Percentiles rank a stretch among this genome's conserved stretches.
These are phyloP conservation scores for Rhinichthys klamathensis DNA, from an alignment of 2,113 vertebrate species.

Conservation along the genomic window DNA sequence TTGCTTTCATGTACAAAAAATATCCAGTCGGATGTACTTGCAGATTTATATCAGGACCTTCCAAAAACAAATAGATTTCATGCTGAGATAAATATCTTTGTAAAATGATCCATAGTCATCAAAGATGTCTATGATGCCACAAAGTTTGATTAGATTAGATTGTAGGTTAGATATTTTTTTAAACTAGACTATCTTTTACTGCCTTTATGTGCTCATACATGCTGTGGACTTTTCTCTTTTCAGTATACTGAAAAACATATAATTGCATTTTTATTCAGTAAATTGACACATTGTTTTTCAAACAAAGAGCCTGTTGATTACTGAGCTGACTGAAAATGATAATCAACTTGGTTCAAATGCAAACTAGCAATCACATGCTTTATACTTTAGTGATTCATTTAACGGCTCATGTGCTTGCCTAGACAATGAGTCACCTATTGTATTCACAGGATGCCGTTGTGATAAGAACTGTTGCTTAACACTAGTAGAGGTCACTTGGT, in stretches of 20 bases:
- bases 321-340: neutral
- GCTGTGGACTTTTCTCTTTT: neutral
- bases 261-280: neutral
- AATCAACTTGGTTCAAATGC: neutral
- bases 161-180: neutral
- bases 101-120: neutral
- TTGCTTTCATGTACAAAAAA: neutral
- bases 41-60: constrained; percentile 5
- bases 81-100: neutral
- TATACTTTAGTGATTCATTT: neutral
- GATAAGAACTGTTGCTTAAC: constrained; percentile 11
- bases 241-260: neutral
- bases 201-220: neutral
- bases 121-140: neutral
- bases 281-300: neutral
- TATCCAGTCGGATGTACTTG: neutral
- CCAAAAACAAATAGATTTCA: too few relatives aligned
- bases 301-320: neutral
- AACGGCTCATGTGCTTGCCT: neutral
- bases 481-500: constrained; percentile 1
- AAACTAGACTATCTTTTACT: neutral
- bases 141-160: neutral
- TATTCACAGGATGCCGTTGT: neutral
- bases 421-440: neutral
- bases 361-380: neutral